These are phyloP conservation scores for Meriones psammophilus DNA, from an alignment of 2,797 vertebrate species.

Conservation along the genomic window DNA sequence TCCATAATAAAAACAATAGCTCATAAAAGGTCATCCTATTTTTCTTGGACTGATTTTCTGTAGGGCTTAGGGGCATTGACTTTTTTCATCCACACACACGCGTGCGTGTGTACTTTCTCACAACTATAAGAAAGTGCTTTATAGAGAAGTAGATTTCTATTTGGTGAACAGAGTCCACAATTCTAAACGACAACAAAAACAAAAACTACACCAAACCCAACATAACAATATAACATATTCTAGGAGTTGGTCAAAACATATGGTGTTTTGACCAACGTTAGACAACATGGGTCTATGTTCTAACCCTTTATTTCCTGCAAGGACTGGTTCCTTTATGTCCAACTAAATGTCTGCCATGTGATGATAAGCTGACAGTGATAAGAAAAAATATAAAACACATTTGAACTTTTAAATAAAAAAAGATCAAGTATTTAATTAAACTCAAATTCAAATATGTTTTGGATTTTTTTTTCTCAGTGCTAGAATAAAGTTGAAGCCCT, in stretches of 20 bases:
- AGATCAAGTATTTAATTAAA: not conserved
- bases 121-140: not conserved
- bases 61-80: not conserved
- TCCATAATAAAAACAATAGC: not conserved
- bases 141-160: not conserved
- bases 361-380: not conserved
- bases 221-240: not conserved
- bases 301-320: not conserved
- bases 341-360: not conserved
- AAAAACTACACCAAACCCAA: not conserved
- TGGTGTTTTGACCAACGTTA: not conserved
- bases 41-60: not conserved
- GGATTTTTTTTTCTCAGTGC: not conserved
- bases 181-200: not conserved
- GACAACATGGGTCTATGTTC: not conserved
- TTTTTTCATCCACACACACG: not conserved
- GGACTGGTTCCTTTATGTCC: not conserved
- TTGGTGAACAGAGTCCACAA: not conserved
- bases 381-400: not conserved
- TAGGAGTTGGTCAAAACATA: not conserved
- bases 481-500: not conserved
- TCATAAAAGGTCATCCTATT: not conserved
- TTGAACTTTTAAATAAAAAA: slow-evolving; percentile 1
- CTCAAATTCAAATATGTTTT: not conserved
- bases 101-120: not conserved